These are phyloP conservation scores for Noctua comes DNA, from an alignment of 2,888 invertebrate species.

Conservation along the genomic window DNA sequence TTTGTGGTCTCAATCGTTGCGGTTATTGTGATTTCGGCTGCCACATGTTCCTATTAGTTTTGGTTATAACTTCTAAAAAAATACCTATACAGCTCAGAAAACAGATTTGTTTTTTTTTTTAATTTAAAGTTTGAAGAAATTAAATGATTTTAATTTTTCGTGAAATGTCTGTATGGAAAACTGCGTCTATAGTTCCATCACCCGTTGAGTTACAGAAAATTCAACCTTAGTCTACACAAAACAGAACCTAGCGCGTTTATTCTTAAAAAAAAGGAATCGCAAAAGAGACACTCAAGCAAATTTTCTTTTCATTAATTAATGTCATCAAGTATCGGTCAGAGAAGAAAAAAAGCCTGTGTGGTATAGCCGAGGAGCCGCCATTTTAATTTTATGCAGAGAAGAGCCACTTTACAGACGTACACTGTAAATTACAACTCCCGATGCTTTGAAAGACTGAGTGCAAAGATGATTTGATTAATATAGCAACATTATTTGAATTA, in stretches of 20 bases:
- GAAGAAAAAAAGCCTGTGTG: constrained; percentile 43
- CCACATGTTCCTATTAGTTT: too few relatives aligned
- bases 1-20: not conserved
- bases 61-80: not conserved
- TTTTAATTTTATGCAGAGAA: constrained; percentile 59
- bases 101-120: too few relatives aligned
- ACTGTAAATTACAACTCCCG: constrained; percentile 27
- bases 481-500: not conserved
- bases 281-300: constrained; percentile 28
- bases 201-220: not conserved
- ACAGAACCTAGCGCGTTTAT: not conserved
- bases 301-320: constrained; percentile 42
- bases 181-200: not conserved
- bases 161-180: not conserved
- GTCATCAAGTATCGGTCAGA: constrained; percentile 20
- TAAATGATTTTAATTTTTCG: not conserved
- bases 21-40: not conserved
- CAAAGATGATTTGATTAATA: constrained; percentile 33
- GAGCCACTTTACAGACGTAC: constrained; percentile 27
- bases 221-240: not conserved
- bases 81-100: not conserved
- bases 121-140: not conserved
- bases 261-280: not conserved
- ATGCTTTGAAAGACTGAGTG: constrained; percentile 41
- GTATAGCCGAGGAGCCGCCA: constrained; percentile 33